A percentile compares a stretch with the other conserved stretches of the same genome.
Evolutionary conservation across 2,797 vertebrate genomes (phyloP).

Genomic region (Crocidura indochinensis): DNA sequence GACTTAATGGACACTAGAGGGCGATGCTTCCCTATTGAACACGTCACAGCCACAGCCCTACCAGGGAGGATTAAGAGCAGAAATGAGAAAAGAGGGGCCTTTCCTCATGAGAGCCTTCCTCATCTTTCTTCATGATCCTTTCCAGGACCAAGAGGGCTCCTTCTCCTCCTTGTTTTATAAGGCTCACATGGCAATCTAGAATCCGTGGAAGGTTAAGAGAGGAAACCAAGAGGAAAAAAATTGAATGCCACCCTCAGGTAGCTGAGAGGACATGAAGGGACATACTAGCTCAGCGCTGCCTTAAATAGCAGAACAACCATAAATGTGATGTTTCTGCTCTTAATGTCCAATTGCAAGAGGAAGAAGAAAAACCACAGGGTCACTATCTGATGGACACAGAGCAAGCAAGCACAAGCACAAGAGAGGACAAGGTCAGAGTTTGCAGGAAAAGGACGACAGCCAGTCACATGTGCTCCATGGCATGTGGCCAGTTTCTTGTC

Average conservation of each 20-base stretch:
- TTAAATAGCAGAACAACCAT: not conserved
- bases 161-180: not conserved
- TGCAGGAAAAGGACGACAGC: not conserved
- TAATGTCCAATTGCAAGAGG: too few relatives aligned
- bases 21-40: slow-evolving; percentile 56
- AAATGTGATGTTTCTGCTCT: not conserved
- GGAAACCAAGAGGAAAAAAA: not conserved
- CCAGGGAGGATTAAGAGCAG: not conserved
- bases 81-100: not conserved
- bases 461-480: not conserved
- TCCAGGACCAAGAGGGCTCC: not conserved
- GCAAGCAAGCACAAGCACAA: too few relatives aligned
- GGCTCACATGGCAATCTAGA: not conserved
- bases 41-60: fast-evolving
- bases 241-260: not conserved
- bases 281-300: not conserved
- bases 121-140: not conserved
- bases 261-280: not conserved
- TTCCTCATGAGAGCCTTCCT: too few relatives aligned
- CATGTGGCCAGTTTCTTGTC: not conserved
- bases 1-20: slow-evolving; percentile 63
- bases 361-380: not conserved
- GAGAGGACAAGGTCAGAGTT: not conserved
- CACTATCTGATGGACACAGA: not conserved
- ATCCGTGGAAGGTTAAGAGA: not conserved